Evolutionary conservation across 1,140 invertebrate genomes (phyloP), one percentile per base, ranked within the genome.

Genomic region (Orius insidiosus): DNA sequence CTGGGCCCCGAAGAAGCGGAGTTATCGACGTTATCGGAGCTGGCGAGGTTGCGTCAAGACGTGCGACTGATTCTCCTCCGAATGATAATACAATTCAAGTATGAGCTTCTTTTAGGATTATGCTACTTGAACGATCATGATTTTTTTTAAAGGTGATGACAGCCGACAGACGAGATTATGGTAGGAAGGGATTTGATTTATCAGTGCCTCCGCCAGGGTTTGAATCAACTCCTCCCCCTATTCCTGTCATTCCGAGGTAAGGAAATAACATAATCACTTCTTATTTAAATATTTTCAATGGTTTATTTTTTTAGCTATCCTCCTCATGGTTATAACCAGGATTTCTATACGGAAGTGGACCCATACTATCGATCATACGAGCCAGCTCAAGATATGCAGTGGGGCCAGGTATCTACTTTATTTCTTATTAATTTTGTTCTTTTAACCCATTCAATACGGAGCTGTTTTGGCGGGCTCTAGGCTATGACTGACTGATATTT

Each of bases 1-100:
- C 74, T 5, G 71, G 68, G 24, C 58, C 72, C 33, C 72, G 76
- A 58, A 68, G 72, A 63, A 71, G 68, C 35, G 76, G 77, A 3
- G 71, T 71, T 14, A 80, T 81, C 56, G 76, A 81, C 61, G 77
- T 80, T 8, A 79, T 80, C 52, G 55, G 55, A 13, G 51, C 63
- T 45, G 60, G 67, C 14, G 57, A 63, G 37, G 48, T 67, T 44
- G 60, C 67, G 11, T 65, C 65, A 8, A 56, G 68, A 44, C 59
- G 65, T 44, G 63, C 65, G 46, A 49, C 63, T 10, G 63, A 50
- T 19, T 59, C 64, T 13, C 66, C 70, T 24, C 67, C 72, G 0
- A 78, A 83, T 57, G 81, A 85, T 63, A 86, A 85, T 58, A 76
- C 80, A 15, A 87, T 86, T 58, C 81, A 85, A 66, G 78, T 75